Evolutionary conservation across 2,888 invertebrate species (phyloP).

Genomic region (Polia nebulosa): DNA sequence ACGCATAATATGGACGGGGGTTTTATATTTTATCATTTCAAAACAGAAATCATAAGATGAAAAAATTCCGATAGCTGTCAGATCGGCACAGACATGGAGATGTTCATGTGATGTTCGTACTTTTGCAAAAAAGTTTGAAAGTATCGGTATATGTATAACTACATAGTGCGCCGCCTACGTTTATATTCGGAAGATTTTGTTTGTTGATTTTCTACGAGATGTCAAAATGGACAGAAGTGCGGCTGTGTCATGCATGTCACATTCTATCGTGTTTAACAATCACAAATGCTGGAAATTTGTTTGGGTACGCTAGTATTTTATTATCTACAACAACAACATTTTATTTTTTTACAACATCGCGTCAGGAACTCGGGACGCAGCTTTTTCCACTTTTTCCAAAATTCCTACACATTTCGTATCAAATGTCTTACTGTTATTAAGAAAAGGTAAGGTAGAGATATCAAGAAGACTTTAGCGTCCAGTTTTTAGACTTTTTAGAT

Average conservation of each 20-base stretch:
- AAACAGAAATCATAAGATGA: background rate
- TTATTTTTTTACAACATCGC: too few relatives aligned
- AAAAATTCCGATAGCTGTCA: background rate
- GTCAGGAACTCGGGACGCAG: background rate
- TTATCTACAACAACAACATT: too few relatives aligned
- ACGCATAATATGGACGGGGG: background rate
- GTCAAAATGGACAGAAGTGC: background rate
- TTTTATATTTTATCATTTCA: background rate
- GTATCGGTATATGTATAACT: background rate
- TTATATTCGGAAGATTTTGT: background rate
- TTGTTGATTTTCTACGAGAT: background rate
- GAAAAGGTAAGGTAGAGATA: background rate
- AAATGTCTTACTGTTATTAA: background rate
- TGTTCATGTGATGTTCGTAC: background rate
- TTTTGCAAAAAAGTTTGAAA: background rate
- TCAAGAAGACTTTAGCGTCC: background rate
- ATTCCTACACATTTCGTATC: slow-evolving; percentile 16
- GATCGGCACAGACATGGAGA: background rate
- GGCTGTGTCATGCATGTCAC: background rate
- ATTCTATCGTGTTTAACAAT: background rate
- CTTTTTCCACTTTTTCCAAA: background rate
- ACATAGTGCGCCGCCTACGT: background rate
- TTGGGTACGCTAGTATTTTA: too few relatives aligned
- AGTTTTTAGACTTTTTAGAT: too few relatives aligned
- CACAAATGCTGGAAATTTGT: background rate